Base-by-base conservation (phyloP, 2,888 invertebrate genomes). In the Apocheima hispidaria region DNA sequence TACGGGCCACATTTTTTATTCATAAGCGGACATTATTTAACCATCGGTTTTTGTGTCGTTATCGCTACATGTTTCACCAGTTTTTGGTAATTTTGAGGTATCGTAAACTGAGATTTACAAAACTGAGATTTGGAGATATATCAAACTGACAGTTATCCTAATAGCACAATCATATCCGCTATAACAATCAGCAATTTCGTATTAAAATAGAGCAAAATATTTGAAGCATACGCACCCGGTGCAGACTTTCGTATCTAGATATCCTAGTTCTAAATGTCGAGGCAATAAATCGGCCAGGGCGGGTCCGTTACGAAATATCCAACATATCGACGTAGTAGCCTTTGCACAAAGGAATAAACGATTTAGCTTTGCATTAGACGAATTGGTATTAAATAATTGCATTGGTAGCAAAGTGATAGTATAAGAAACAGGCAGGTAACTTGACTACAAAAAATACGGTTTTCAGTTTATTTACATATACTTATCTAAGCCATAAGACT, bases 211-310 rank as follows among this genome's bases (percentile, higher is more conserved):
- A 30, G 30, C 18, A 30, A 12, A 16, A 5, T 18, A 23, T 35
- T 44, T 23, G 4, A 33, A 53, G n/a, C 9, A 16, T 30, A 36
- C 46, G 48, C 40, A 48, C 30, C 6, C 2, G 28, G 28, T 14
- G n/a, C 30, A 4, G 33, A 6, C 16, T 50, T 50, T 33, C 33
- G 28, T 56, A 38, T 26, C 44, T 43, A 36, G 38, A 33, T 46
- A 38, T 10, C n/a, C 21, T 62, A 57, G 56, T 14, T 6, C 16
- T 62, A 62, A 62, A 62, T 57, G 61, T 57, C 61, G 61, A 57
- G 20, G 46, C 18, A 35, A 49, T 62, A 57, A 62, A 52, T 62
- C 52, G 61, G 20, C 12, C 28, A 35, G 56, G 61, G 56, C 56
- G 56, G 56, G 56, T 48, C 52, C 28, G 23, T 62, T 56, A 21